Conservation (phyloP, 23 tunicate genomes). For the Oikopleura albicans region DNA sequence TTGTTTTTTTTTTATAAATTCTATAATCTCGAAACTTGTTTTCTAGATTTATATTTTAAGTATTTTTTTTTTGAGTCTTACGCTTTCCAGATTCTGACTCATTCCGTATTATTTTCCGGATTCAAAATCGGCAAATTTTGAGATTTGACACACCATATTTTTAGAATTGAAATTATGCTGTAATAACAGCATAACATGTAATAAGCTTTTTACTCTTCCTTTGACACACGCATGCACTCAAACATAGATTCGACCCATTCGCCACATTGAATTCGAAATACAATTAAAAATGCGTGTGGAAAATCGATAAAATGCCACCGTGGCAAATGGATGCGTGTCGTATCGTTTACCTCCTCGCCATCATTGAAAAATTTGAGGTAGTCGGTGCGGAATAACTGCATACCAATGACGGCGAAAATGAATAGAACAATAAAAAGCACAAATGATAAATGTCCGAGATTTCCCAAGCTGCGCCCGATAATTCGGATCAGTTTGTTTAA, state of each 20-base stretch:
- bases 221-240: constrained; percentile 38
- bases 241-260: constrained; percentile 99
- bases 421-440: constrained; percentile 78
- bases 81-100: too few relatives aligned
- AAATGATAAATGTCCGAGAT: constrained; percentile 63
- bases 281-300: constrained; percentile 75
- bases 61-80: too few relatives aligned
- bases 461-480: constrained; percentile 52
- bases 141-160: too few relatives aligned
- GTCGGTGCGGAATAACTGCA: constrained; percentile 54
- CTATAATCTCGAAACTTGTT: too few relatives aligned
- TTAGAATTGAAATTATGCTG: too few relatives aligned
- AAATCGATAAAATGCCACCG: constrained; percentile 70
- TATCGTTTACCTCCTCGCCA: constrained; percentile 2
- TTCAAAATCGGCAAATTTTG: too few relatives aligned
- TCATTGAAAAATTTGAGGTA: constrained; percentile 30
- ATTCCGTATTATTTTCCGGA: too few relatives aligned
- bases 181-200: too few relatives aligned
- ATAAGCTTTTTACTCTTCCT: too few relatives aligned
- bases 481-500: constrained; percentile 72
- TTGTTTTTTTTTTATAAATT: too few relatives aligned
- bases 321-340: constrained; percentile 19
- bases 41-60: too few relatives aligned
- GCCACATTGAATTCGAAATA: constrained; percentile 97
- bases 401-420: constrained; percentile 94